Evolutionary conservation across 2,113 vertebrate genomes (phyloP).

Genomic region (Nyctibius bracteatus): DNA sequence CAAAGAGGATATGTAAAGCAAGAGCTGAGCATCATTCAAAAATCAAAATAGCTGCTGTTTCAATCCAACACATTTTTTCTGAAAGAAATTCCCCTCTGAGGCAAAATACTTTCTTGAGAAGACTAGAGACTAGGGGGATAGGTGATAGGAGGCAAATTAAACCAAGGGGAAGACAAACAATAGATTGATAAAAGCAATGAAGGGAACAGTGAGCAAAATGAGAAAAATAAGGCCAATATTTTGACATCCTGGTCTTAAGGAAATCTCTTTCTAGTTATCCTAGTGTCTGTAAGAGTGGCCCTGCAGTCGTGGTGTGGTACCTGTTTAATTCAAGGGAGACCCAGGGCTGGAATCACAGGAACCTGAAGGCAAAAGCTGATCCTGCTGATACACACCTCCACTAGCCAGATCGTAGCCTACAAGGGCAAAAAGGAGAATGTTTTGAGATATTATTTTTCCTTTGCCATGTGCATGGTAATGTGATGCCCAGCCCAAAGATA

Average conservation of each 20-base stretch:
- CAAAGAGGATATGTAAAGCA: neutral
- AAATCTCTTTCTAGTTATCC: neutral
- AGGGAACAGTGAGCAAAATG: neutral
- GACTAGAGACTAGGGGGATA: neutral
- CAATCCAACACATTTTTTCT: neutral
- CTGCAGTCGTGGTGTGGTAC: rapidly evolving
- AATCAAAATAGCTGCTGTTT: neutral
- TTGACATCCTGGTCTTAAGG: neutral
- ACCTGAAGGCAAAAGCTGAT: neutral
- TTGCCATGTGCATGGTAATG: rapidly evolving
- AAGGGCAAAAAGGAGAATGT: neutral
- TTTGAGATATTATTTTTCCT: neutral
- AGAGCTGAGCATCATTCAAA: neutral
- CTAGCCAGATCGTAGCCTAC: too few relatives aligned
- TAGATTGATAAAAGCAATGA: slow-evolving; percentile 1
- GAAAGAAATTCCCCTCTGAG: neutral
- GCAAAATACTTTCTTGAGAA: neutral
- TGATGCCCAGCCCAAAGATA: neutral
- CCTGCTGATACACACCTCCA: neutral
- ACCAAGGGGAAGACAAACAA: neutral
- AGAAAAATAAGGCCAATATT: neutral
- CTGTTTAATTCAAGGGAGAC: neutral
- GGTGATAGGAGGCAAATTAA: neutral
- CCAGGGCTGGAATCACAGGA: neutral
- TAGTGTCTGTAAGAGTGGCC: neutral